These are phyloP conservation scores for Dusona sp. DNA, from an alignment of 2,888 invertebrate genomes.

Conservation along the genomic window DNA sequence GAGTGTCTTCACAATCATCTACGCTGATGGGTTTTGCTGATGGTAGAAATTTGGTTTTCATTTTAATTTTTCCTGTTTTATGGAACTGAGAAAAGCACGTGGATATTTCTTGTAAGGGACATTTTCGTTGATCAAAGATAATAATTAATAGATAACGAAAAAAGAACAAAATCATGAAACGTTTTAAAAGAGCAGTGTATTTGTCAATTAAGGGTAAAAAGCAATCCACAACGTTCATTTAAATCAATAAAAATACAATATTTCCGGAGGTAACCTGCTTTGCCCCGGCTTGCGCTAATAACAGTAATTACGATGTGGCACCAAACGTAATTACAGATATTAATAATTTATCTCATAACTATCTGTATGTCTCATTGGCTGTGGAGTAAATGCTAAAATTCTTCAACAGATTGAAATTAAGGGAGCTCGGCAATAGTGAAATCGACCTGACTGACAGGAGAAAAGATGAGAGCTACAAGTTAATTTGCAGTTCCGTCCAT, in stretches of 20 bases:
- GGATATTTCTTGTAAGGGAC: neutral
- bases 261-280: neutral
- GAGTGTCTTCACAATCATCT: neutral
- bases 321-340: neutral
- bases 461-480: slow-evolving; percentile 9
- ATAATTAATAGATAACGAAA: neutral
- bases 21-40: neutral
- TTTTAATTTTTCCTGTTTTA: neutral
- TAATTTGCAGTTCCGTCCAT: slow-evolving; percentile 43
- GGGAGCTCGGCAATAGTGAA: neutral
- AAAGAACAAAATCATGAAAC: neutral
- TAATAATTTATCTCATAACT: neutral
- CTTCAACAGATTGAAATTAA: slow-evolving; percentile 31
- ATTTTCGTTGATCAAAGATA: neutral
- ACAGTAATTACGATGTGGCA: neutral
- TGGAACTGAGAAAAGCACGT: neutral
- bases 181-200: neutral
- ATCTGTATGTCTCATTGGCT: neutral
- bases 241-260: neutral
- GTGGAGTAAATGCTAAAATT: neutral
- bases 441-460: neutral
- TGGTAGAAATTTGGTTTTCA: no score
- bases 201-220: neutral
- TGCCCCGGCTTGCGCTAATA: neutral
- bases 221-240: neutral